Conservation (phyloP, 2,888 invertebrate genomes). For the Toxonevra muliebris region DNA sequence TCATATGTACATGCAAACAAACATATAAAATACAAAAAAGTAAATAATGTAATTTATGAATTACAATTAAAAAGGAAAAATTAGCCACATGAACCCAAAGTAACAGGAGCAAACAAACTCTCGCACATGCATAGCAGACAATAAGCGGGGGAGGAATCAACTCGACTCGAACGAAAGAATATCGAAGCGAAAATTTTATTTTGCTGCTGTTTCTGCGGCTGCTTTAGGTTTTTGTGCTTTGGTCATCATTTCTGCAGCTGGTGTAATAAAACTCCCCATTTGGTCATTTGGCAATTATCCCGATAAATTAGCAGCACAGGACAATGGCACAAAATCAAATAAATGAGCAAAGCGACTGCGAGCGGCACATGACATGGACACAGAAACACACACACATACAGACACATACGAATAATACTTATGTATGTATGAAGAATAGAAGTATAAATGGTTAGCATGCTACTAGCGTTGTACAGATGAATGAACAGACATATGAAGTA, state of each 20-base stretch:
- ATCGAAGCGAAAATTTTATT: conserved; percentile 27
- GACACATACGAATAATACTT: not conserved
- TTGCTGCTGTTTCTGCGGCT: conserved; percentile 14
- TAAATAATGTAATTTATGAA: conserved; percentile 60
- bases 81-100: conserved; percentile 45
- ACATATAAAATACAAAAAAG: conserved; percentile 19
- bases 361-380: conserved; percentile 1
- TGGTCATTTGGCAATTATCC: conserved; percentile 65
- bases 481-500: not conserved
- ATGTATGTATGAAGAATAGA: not conserved
- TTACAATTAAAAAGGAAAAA: conserved; percentile 60
- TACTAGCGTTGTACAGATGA: not conserved
- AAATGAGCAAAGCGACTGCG: conserved; percentile 24
- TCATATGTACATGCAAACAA: not conserved
- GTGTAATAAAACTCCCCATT: conserved; percentile 62
- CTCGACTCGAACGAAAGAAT: conserved; percentile 16
- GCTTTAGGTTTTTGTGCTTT: conserved; percentile 43
- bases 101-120: not conserved
- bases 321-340: conserved; percentile 30
- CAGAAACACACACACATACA: not conserved
- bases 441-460: not conserved
- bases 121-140: conserved; percentile 6
- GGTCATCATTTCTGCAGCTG: conserved; percentile 55
- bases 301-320: conserved; percentile 61
- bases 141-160: not conserved